Conservation (phyloP, 2,797 vertebrate species). For the Micromesistius poutassou region DNA sequence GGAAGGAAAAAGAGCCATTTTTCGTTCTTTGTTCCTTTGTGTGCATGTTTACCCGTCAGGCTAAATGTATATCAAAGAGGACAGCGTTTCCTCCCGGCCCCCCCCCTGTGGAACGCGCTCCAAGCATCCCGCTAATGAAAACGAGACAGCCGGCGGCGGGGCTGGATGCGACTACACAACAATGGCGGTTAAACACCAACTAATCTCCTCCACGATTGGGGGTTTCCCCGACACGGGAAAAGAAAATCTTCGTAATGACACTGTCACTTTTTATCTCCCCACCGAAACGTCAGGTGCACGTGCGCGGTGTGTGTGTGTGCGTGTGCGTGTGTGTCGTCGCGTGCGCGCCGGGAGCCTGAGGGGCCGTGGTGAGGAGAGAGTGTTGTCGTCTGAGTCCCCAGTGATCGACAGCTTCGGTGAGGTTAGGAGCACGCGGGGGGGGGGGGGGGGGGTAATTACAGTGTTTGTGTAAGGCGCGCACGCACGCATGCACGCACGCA, state of each 20-base stretch:
- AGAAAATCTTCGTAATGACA: not conserved
- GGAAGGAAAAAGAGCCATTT: constrained; percentile 17
- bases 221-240: not conserved
- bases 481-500: not conserved
- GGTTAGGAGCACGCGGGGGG: constrained; percentile 8
- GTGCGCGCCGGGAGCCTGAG: not conserved
- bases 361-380: too few relatives aligned
- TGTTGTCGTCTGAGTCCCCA: not conserved
- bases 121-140: constrained; percentile 39
- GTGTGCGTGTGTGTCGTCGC: too few relatives aligned
- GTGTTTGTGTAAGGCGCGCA: constrained; percentile 6
- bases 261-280: too few relatives aligned
- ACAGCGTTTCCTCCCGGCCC: constrained; percentile 39
- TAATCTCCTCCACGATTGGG: constrained; percentile 48
- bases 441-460: constrained; percentile 12
- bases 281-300: too few relatives aligned
- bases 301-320: too few relatives aligned
- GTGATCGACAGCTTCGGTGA: constrained; percentile 15
- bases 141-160: constrained; percentile 29
- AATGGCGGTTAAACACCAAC: constrained; percentile 48
- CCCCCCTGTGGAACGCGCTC: constrained; percentile 21
- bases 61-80: constrained; percentile 49
- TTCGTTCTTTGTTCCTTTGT: constrained; percentile 28
- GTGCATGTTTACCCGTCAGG: constrained; percentile 46
- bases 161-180: constrained; percentile 36